These are phyloP conservation scores for Stenolophus ochropezus DNA, from an alignment of 2,888 invertebrate genomes.

Conservation along the genomic window DNA sequence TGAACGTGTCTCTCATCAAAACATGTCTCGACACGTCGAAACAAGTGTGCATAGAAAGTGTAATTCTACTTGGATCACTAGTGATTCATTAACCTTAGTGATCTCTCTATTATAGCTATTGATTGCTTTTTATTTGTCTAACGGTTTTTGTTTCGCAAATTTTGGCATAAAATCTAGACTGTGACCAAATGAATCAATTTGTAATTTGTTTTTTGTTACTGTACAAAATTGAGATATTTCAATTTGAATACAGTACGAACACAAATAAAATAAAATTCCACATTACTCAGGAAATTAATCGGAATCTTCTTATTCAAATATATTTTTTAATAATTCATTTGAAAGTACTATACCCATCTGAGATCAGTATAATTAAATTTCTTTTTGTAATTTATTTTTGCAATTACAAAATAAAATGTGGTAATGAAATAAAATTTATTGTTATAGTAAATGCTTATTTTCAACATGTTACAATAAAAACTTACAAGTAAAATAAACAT, in stretches of 20 bases:
- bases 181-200: not conserved
- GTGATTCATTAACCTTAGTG: conserved; percentile 37
- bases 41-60: conserved; percentile 19
- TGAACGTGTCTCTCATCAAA: not conserved
- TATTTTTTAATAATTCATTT: not conserved
- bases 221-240: too few relatives aligned
- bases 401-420: not conserved
- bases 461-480: not conserved
- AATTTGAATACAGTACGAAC: too few relatives aligned
- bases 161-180: not conserved
- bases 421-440: not conserved
- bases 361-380: not conserved
- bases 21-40: not conserved
- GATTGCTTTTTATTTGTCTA: not conserved
- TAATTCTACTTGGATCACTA: conserved; percentile 26
- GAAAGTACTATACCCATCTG: not conserved
- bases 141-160: not conserved
- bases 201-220: too few relatives aligned
- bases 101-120: not conserved
- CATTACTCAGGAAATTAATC: too few relatives aligned
- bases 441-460: not conserved
- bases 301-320: too few relatives aligned
- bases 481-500: not conserved
- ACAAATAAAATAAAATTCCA: too few relatives aligned
- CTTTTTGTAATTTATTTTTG: conserved; percentile 7